Evolutionary conservation across 2,113 vertebrate genomes (phyloP).

Genomic region (Ancistrus triradiatus): DNA sequence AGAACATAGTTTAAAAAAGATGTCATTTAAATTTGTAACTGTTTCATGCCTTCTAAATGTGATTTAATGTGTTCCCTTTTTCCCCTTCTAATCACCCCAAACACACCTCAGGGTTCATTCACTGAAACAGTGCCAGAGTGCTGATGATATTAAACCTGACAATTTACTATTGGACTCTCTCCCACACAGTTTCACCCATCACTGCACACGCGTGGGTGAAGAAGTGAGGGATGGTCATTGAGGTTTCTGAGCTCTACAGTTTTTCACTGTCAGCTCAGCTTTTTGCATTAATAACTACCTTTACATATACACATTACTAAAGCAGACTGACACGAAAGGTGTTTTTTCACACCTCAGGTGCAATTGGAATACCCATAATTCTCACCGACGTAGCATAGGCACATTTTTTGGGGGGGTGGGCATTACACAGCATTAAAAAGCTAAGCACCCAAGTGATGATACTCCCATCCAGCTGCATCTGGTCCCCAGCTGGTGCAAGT

Average conservation of each 20-base stretch:
- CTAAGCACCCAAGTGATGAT: too few species aligned
- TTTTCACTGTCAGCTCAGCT: slow-evolving; percentile 34
- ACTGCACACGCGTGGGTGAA: slow-evolving; percentile 37
- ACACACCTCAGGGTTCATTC: not conserved
- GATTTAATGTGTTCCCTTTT: not conserved
- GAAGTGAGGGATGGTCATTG: slow-evolving; percentile 16
- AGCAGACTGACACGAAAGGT: too few species aligned
- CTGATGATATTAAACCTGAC: slow-evolving; percentile 48
- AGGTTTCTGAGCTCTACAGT: slow-evolving; percentile 15
- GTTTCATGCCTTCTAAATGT: not conserved
- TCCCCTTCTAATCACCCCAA: not conserved
- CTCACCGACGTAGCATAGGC: too few species aligned
- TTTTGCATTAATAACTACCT: not conserved
- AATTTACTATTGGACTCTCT: slow-evolving; percentile 44
- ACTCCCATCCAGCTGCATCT: slow-evolving; percentile 20
- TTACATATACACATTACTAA: too few species aligned
- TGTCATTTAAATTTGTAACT: not conserved
- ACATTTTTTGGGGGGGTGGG: too few species aligned
- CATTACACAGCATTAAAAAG: not conserved
- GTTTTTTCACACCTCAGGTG: too few species aligned
- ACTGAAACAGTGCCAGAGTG: slow-evolving; percentile 9
- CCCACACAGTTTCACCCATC: slow-evolving; percentile 48
- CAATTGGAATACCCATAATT: too few species aligned
- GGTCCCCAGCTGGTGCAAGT: slow-evolving; percentile 21
- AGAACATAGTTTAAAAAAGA: too few species aligned